These are phyloP conservation scores for Drosophila burlai DNA, from an alignment of 1,140 invertebrate species.

Conservation along the genomic window DNA sequence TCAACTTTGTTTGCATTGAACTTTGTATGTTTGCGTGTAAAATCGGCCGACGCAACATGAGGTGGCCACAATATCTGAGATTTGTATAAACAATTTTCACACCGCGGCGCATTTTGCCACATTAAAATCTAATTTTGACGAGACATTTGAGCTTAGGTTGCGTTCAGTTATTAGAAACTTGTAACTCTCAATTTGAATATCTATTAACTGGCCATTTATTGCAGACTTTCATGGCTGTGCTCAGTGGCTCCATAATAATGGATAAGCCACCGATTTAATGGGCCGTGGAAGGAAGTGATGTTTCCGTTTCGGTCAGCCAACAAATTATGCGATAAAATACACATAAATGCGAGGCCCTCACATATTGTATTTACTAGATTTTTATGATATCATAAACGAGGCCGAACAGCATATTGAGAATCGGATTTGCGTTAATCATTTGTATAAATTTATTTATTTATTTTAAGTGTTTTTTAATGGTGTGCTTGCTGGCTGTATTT, in stretches of 20 bases:
- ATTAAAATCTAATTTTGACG: conserved; percentile 31
- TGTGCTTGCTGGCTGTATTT: conserved; percentile 60
- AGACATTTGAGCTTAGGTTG: neutral
- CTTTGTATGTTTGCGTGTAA: conserved; percentile 18
- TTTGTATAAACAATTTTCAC: conserved; percentile 75
- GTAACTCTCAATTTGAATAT: neutral
- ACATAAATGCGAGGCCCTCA: conserved; percentile 30
- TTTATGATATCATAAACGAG: conserved; percentile 58
- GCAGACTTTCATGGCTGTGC: conserved; percentile 3
- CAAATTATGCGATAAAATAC: conserved; percentile 80
- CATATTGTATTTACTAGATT: conserved; percentile 56
- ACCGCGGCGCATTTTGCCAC: conserved; percentile 34
- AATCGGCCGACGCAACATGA: conserved; percentile 29
- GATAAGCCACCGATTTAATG: conserved; percentile 29
- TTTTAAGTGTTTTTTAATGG: conserved; percentile 66
- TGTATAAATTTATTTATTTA: conserved; percentile 52
- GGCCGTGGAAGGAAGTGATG: conserved; percentile 31
- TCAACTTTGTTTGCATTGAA: conserved; percentile 64
- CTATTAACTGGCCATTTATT: neutral
- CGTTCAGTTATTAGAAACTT: neutral
- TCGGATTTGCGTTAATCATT: conserved; percentile 50
- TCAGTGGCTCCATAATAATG: conserved; percentile 28
- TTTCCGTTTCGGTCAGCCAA: conserved; percentile 41
- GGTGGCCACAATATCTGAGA: conserved; percentile 43
- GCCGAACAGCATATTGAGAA: conserved; percentile 38